These are phyloP conservation scores for Acipenser ruthenus DNA, from an alignment of 2,797 vertebrate species.

Conservation along the genomic window DNA sequence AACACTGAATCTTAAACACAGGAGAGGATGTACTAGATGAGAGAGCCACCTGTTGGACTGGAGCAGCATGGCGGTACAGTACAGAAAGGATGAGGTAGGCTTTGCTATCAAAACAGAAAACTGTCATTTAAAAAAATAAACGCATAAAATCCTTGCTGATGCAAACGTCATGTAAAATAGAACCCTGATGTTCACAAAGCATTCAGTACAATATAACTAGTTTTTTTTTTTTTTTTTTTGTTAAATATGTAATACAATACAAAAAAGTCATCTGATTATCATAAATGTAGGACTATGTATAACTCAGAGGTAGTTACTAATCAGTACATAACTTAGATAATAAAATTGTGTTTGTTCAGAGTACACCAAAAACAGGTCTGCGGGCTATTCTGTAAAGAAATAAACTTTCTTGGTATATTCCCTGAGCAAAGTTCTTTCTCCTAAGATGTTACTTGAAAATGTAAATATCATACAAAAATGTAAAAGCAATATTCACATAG, in stretches of 20 bases:
- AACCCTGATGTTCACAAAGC: constrained; percentile 46
- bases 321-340: constrained; percentile 60
- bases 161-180: constrained; percentile 24
- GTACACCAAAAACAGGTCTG: constrained; percentile 47
- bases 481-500: constrained; percentile 34
- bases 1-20: too few species aligned
- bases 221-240: constrained; percentile 13
- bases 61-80: constrained; percentile 58
- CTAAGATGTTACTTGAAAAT: constrained; percentile 68
- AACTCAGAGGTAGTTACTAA: constrained; percentile 72
- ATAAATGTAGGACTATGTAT: constrained; percentile 54
- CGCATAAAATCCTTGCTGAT: constrained; percentile 18
- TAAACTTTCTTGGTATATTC: constrained; percentile 63
- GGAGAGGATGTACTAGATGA: too few species aligned
- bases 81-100: constrained; percentile 70
- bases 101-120: constrained; percentile 71
- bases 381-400: constrained; percentile 62
- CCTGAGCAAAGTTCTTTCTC: constrained; percentile 78
- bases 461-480: constrained; percentile 32
- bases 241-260: constrained; percentile 50
- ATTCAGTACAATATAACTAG: constrained; percentile 43
- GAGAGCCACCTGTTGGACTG: constrained; percentile 50
- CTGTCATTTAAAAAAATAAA: constrained; percentile 34
- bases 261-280: constrained; percentile 49
- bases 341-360: constrained; percentile 62